Base-by-base conservation (phyloP, 2,888 invertebrate species). In the Chironomus tentans region DNA sequence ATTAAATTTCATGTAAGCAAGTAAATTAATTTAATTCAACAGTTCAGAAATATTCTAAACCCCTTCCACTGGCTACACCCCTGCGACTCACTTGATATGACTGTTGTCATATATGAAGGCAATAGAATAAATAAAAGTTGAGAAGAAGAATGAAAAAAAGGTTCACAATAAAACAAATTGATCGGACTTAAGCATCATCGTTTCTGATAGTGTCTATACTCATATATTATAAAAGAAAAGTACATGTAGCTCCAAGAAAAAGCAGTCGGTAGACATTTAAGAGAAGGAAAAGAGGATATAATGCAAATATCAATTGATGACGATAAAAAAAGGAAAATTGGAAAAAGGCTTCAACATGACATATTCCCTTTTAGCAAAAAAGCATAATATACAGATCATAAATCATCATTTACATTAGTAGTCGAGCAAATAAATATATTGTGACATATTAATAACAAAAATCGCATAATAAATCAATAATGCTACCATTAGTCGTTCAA, bases 391-490 rank as follows among this genome's bases (percentile, higher is more conserved):
- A n/a, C n/a, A 50, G 62, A 62, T 73, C 72, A 74, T 74, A 74
- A 74, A 74, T 74, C 74, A 74, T 74, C 74, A 68, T 74, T 74
- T 74, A 68, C 68, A 74, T 68, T 65, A 62, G 24, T 74, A 28
- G 47, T 22, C 13, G 62, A 68, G 68, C 68, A 74, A 74, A 74
- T 74, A 74, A 72, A 72, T 74, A 62, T 61, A 46, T 28, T 62
- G 62, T 74, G 74, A 74, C 74, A 74, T 74, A 74, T 74, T 74
- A 74, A 74, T 74, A 74, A 74, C 47, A 24, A 74, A 28, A 68
- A 22, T 48, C 48, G 21, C 21, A 68, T 74, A 74, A 74, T 74
- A 74, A 74, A 74, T 74, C 74, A 74, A 74, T 74, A 74, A 65
- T 65, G 72, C 15, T 13, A 13, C 74, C 74, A 74, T 74, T 74